A percentile compares a stretch with the other conserved stretches of the same genome.
phyloP scores from a whole-genome alignment of 2,888 invertebrate genomes.

The Zygogramma bicolorata region DNA sequence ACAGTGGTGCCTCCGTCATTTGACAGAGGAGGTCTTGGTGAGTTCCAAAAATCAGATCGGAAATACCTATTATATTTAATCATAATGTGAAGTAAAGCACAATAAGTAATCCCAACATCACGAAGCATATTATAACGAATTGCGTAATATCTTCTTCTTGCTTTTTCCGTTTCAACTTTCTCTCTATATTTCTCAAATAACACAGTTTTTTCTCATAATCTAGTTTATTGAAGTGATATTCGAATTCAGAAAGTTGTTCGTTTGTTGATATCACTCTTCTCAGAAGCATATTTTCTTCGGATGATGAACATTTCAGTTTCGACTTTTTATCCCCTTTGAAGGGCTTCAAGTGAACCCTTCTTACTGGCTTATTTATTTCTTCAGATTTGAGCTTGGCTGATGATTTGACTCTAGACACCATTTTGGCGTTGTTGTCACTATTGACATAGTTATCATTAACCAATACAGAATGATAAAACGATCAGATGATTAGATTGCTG shows the following conservation, averaged over 20 bases:
- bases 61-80: too few relatives aligned
- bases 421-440: not conserved
- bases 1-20: constrained; percentile 77
- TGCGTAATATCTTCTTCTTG: constrained; percentile 47
- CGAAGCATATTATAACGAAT: constrained; percentile 48
- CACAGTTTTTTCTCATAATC: constrained; percentile 23
- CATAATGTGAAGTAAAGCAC: constrained; percentile 38
- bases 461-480: too few relatives aligned
- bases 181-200: constrained; percentile 42
- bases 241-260: not conserved
- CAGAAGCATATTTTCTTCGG: not conserved
- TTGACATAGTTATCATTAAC: not conserved
- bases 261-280: not conserved
- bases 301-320: not conserved
- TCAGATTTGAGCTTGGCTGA: not conserved
- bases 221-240: not conserved
- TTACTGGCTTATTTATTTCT: not conserved
- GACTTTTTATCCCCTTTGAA: constrained; percentile 9
- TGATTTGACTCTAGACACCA: constrained; percentile 23
- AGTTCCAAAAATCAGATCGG: too few relatives aligned
- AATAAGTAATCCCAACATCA: constrained; percentile 40
- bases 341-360: constrained; percentile 14
- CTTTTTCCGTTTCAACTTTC: constrained; percentile 30
- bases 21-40: constrained; percentile 78
- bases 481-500: too few relatives aligned